phyloP scores from a whole-genome alignment of 2,113 vertebrate genomes.

The Tylochromis polylepis region DNA sequence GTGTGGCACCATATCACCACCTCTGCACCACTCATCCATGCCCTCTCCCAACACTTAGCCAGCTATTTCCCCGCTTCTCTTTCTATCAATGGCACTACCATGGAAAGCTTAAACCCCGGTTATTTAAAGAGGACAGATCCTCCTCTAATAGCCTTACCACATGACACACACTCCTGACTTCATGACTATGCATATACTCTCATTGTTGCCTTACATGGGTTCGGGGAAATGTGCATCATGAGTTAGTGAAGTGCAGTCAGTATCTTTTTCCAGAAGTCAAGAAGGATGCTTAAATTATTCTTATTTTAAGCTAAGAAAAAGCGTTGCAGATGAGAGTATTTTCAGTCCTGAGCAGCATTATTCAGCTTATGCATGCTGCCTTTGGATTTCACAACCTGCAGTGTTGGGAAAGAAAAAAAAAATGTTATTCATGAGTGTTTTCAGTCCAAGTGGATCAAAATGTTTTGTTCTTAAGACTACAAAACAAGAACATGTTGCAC shows the following conservation, averaged over 20 bases:
- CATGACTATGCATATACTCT: constrained; percentile 3
- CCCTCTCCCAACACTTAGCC: background rate
- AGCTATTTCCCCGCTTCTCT: background rate
- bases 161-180: background rate
- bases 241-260: background rate
- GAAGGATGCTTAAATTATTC: background rate
- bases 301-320: background rate
- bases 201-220: background rate
- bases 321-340: background rate
- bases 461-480: constrained; percentile 8
- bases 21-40: background rate
- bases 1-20: background rate
- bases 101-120: background rate
- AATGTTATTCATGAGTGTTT: background rate
- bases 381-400: constrained; percentile 18
- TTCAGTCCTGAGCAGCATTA: background rate
- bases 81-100: background rate
- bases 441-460: background rate
- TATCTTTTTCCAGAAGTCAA: background rate
- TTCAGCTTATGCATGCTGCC: background rate
- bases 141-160: constrained; percentile 26
- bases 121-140: constrained; percentile 33
- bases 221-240: background rate
- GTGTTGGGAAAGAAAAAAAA: background rate
- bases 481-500: background rate